phyloP scores from a whole-genome alignment of 53 echinoderm and acorn worm genomes.

The Arbacia lixula region DNA sequence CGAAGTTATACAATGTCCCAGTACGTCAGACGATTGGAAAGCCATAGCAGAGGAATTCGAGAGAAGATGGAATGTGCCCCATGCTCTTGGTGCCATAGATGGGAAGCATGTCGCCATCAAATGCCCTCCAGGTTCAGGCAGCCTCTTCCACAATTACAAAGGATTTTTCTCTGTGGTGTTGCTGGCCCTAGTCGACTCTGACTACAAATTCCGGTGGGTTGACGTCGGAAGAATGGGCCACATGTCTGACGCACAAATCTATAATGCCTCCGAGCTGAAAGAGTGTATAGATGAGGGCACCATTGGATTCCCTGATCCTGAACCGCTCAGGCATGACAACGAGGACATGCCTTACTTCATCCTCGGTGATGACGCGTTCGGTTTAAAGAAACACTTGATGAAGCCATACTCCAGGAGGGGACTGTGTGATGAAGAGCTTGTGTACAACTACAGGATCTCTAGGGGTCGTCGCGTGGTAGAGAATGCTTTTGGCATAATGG shows the following conservation, averaged over 20 bases:
- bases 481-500: constrained; percentile 46
- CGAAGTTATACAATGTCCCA: constrained; percentile 28
- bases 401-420: constrained; percentile 60
- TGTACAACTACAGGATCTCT: constrained; percentile 56
- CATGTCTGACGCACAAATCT: constrained; percentile 52
- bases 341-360: constrained; percentile 40
- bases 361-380: constrained; percentile 64
- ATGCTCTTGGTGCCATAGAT: constrained; percentile 53
- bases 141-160: constrained; percentile 60
- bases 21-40: constrained; percentile 37
- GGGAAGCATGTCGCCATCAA: constrained; percentile 56
- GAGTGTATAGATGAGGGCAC: constrained; percentile 18
- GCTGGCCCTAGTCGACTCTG: constrained; percentile 61
- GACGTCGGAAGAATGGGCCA: constrained; percentile 49
- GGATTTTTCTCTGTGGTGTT: constrained; percentile 52
- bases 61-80: constrained; percentile 55
- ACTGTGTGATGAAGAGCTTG: constrained; percentile 14
- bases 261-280: constrained; percentile 38
- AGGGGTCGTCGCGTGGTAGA: constrained; percentile 32
- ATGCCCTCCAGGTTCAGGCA: constrained; percentile 37
- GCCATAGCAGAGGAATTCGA: constrained; percentile 45
- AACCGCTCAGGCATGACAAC: constrained; percentile 20
- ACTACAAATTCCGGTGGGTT: constrained; percentile 56
- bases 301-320: constrained; percentile 55
- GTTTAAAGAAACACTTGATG: constrained; percentile 41